Percentiles rank a stretch among this genome's conserved stretches.
These are phyloP conservation scores for Lasioglossum pauxillum DNA, from an alignment of 2,888 invertebrate genomes.

Conservation along the genomic window DNA sequence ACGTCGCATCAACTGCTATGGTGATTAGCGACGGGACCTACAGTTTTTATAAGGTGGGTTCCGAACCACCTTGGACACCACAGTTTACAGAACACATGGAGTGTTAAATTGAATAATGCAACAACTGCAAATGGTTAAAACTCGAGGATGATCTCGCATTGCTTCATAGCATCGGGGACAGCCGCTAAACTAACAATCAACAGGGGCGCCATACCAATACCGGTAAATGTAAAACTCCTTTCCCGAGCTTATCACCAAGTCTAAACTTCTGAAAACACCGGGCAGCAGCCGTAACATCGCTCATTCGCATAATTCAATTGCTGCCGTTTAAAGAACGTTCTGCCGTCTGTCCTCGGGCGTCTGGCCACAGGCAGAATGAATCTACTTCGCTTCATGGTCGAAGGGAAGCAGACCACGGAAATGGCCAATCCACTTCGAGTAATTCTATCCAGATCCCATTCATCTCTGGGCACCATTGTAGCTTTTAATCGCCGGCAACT, in stretches of 20 bases:
- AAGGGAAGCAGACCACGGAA: neutral
- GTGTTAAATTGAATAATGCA: too few species aligned
- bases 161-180: too few species aligned
- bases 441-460: neutral
- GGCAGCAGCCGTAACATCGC: neutral
- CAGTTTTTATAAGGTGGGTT: too few species aligned
- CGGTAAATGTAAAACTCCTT: neutral
- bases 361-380: neutral
- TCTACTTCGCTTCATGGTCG: conserved; percentile 8
- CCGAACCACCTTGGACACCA: too few species aligned
- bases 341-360: neutral
- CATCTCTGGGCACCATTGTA: neutral
- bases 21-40: too few species aligned
- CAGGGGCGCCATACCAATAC: neutral
- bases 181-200: neutral
- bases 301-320: neutral
- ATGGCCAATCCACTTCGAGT: neutral
- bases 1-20: too few species aligned
- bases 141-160: too few species aligned
- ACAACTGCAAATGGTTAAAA: too few species aligned
- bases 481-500: neutral
- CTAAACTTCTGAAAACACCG: neutral
- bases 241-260: neutral
- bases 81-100: too few species aligned
- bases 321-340: neutral